A percentile compares a stretch with the other conserved stretches of the same genome.
These are phyloP conservation scores for Squalus acanthias DNA, from an alignment of 2,797 vertebrate species.

Conservation along the genomic window DNA sequence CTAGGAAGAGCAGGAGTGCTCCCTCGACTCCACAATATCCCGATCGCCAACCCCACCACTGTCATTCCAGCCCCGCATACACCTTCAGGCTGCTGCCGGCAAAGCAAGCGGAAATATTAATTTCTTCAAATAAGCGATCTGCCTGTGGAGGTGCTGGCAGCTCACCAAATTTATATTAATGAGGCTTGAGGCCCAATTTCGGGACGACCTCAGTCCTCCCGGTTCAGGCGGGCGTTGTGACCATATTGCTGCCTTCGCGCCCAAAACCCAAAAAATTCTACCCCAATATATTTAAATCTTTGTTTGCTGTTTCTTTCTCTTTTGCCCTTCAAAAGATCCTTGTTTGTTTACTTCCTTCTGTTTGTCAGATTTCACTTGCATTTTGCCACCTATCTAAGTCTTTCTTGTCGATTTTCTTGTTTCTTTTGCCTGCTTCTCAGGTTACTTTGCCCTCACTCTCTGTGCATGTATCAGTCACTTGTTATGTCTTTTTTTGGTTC, in stretches of 20 bases:
- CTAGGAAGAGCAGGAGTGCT: background rate
- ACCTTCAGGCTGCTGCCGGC: background rate
- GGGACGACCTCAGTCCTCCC: too few relatives aligned
- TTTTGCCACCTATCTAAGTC: background rate
- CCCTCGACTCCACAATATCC: background rate
- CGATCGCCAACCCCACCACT: background rate
- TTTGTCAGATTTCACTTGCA: background rate
- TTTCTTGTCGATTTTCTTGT: background rate
- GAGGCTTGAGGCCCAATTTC: background rate
- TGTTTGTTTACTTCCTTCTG: background rate
- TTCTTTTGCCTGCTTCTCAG: background rate
- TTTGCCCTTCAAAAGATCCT: background rate
- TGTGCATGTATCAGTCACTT: background rate
- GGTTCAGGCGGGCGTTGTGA: background rate
- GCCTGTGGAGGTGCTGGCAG: too few relatives aligned
- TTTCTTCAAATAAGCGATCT: background rate
- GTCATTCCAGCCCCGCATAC: background rate
- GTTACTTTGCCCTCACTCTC: background rate
- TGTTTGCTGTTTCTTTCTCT: background rate
- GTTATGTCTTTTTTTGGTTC: constrained; percentile 6
- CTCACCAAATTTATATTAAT: background rate
- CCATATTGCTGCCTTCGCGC: background rate
- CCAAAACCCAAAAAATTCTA: background rate
- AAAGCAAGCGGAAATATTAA: background rate
- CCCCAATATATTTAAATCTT: background rate